Base-by-base conservation (phyloP, 2,888 invertebrate genomes). In the Rhyacophila evoluta region DNA sequence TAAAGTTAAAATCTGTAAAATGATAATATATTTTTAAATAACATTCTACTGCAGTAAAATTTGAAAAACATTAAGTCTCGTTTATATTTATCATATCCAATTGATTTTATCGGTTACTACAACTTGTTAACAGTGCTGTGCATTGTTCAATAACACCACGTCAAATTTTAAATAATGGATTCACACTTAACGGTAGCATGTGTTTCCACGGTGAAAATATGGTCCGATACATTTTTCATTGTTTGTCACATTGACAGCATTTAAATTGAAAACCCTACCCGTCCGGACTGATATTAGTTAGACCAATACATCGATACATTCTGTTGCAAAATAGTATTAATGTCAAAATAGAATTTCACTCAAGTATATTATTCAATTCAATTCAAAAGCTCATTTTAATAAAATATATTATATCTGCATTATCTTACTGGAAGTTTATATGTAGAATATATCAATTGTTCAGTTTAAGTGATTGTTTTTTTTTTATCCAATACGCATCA, bases 241-340 rank as follows among this genome's bases (percentile, higher is more conserved):
- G 81, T 81, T 79, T 81, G 81, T 79, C 79, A 77, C 75, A 77
- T 79, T 77, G 81, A 81, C 79, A 79, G 75, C 39, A 74, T 29
- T 75, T 38, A 79, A 81, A 81, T 81, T 81, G 81, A 81, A 81
- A 79, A 77, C 28, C 37, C 55, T 39, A 39, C 74, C 72, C 29
- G 8, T 15, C 55, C 28, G 73, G 19, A 12, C 28, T 15, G 75
- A 29, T 11, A 28, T 15, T 29, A 29, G 12, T 3, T n/a, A 28
- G 12, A n/a, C 11, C 1, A 55, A 25, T 19, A 55, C 1, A 55
- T 55, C 19, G 25, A 55, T 19, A 55, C 4, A 1, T 55, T 33
- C 25, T 6, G 1, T 0, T 1, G 39, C 1, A 12, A 6, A 19
- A 19, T 55, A 19, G 15, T 2, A 55, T 19, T 55, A 19, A 55